These are phyloP conservation scores for Dexiosoma caninum DNA, from an alignment of 2,888 invertebrate species.

Conservation along the genomic window DNA sequence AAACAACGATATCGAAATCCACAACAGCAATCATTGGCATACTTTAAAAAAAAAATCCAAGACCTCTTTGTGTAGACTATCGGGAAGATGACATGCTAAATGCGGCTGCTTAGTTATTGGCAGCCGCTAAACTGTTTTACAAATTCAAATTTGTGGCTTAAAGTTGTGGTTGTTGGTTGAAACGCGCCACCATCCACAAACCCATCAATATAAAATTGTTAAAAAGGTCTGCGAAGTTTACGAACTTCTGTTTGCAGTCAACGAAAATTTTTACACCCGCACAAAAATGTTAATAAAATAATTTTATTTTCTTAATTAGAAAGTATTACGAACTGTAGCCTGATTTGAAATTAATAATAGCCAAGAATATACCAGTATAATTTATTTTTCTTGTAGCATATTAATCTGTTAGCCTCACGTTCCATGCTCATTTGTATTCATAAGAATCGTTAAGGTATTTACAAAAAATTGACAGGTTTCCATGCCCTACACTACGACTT, in stretches of 20 bases:
- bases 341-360: too few species aligned
- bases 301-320: too few species aligned
- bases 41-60: not conserved
- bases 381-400: too few species aligned
- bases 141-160: slow-evolving; percentile 49
- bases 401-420: too few species aligned
- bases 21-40: slow-evolving; percentile 5
- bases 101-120: slow-evolving; percentile 36
- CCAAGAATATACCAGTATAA: too few species aligned
- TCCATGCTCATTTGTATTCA: too few species aligned
- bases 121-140: slow-evolving; percentile 33
- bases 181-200: not conserved
- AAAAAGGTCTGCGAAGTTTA: not conserved
- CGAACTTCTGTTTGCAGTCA: not conserved
- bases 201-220: not conserved
- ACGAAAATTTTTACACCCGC: not conserved
- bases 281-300: not conserved
- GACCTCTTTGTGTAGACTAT: not conserved
- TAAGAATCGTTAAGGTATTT: too few species aligned
- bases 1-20: not conserved
- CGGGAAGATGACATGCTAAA: slow-evolving; percentile 22
- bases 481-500: too few species aligned
- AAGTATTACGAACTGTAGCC: too few species aligned
- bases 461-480: too few species aligned
- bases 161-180: slow-evolving; percentile 12